A percentile compares a stretch with the other conserved stretches of the same genome.
phyloP scores from a whole-genome alignment of 2,797 vertebrate genomes.

The Chelon labrosus region DNA sequence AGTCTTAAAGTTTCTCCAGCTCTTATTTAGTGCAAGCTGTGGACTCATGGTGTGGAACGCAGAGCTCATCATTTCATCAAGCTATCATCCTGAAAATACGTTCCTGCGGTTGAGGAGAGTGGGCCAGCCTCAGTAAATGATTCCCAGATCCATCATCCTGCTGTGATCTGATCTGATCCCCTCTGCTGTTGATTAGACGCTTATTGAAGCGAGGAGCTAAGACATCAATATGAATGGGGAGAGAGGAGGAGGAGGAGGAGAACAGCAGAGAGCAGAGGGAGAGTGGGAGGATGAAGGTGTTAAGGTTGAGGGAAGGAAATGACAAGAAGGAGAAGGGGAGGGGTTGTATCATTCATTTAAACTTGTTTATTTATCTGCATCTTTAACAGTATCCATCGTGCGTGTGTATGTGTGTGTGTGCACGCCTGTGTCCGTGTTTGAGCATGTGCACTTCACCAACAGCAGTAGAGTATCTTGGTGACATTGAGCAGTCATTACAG shows the following conservation, averaged over 20 bases:
- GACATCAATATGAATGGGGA: conserved; percentile 77
- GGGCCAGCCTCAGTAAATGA: conserved; percentile 84
- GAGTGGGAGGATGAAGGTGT: conserved; percentile 9
- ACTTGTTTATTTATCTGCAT: conserved; percentile 7
- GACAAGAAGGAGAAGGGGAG: not conserved
- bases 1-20: conserved; percentile 21
- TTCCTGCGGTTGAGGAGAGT: conserved; percentile 73
- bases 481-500: conserved; percentile 87
- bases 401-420: conserved; percentile 9
- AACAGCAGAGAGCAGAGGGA: conserved; percentile 10
- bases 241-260: conserved; percentile 8
- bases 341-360: not conserved
- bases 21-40: conserved; percentile 28
- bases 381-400: conserved; percentile 2
- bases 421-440: not conserved
- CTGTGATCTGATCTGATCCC: conserved; percentile 80
- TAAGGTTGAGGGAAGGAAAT: conserved; percentile 14
- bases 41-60: conserved; percentile 47
- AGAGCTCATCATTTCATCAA: conserved; percentile 78
- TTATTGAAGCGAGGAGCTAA: conserved; percentile 80
- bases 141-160: conserved; percentile 84
- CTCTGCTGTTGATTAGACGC: conserved; percentile 83
- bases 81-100: conserved; percentile 69
- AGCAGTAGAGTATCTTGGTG: conserved; percentile 80
- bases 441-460: conserved; percentile 70